Base-by-base conservation (phyloP, 2,113 vertebrate species). In the Hucho hucho region DNA sequence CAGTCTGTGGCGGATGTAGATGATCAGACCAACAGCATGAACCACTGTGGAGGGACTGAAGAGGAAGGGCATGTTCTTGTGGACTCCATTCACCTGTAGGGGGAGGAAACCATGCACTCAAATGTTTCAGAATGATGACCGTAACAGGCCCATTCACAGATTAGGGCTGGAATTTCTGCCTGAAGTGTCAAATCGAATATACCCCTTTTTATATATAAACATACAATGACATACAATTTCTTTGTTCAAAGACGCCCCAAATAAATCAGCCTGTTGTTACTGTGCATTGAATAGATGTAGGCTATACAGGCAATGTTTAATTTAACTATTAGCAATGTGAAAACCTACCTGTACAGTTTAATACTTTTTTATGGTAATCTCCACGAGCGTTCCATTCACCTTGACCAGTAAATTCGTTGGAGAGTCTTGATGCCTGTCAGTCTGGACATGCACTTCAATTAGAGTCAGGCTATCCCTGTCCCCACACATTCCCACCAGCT, bases 51-150 rank as follows among this genome's bases (percentile, higher is more conserved):
- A 1, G 1, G 46, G 53, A 84, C 78, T 63, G 63, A 74, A 26
- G 43, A 67, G 18, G 70, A 32, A 76, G 0, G 78, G 69, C 78
- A 85, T 61, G 70, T 53, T 85, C 71, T 47, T 72, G 49, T 67
- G 75, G 26, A 71, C 63, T 32, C 72, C 73, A 61, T 79, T 74
- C 70, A 87, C 87, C 87, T 91, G 78, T 59, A 81, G 75, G 75
- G 70, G 85, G 67, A 49, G 75, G 69, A 59, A 79, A 58, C 69
- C 73, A 59, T 73, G 16, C 65, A 80, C 82, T 53, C 59, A 12
- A 75, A 13, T 37, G 7, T 37, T 37, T 43, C 7, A 43, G 37
- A 43, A 43, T 43, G 37, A 37, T 9, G 7, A 37, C 37, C 6
- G 1, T 32, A 32, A 32, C 32, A 32, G 32, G 32, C 32, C 32